Base-by-base conservation (phyloP, 2,113 vertebrate genomes). In the Dermatemys mawii region DNA sequence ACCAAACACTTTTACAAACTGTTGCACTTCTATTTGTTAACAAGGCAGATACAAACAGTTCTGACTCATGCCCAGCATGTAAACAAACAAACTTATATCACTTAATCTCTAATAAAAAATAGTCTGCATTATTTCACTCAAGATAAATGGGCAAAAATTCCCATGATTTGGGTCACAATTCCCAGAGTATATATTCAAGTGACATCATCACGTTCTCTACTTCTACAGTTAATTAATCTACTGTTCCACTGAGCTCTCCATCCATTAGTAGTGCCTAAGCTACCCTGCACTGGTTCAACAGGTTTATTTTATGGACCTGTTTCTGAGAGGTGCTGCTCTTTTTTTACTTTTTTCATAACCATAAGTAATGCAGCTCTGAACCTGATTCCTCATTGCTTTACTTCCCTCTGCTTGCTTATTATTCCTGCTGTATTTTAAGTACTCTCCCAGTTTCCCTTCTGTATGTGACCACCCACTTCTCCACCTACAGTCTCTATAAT, bases 401-500 rank as follows among this genome's bases (percentile, higher is more conserved):
- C 87, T 91, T 96, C 95, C 86, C 91, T 50, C 94, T 94, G 89
- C 88, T 95, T 92, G 92, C 89, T 97, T 96, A 97, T 98, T 98
- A 97, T 97, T 98, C 90, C 88, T 8, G 93, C 96, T 96, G 96
- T 95, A 97, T 97, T 98, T 98, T 97, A 97, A 98, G 91, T 97
- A 95, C 86, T 97, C 79, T 96, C 96, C 96, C 97, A 96, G 97
- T 92, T 98, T 97, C 93, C 55, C 91, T 96, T 92, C 94, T 92
- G 96, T 96, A 97, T 97, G 96, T 97, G 97, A 98, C 98, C 98
- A 97, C 98, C 98, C 97, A 98, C 97, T 95, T 97, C 92, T 96
- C 97, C 97, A 98, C 97, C 97, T 98, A 98, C 98, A 96, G 83
- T 96, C 97, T 97, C 97, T 96, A 96, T 98, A 98, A 98, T 97